phyloP scores from a whole-genome alignment of 2,888 invertebrate genomes.

The Lydus trimaculatus region DNA sequence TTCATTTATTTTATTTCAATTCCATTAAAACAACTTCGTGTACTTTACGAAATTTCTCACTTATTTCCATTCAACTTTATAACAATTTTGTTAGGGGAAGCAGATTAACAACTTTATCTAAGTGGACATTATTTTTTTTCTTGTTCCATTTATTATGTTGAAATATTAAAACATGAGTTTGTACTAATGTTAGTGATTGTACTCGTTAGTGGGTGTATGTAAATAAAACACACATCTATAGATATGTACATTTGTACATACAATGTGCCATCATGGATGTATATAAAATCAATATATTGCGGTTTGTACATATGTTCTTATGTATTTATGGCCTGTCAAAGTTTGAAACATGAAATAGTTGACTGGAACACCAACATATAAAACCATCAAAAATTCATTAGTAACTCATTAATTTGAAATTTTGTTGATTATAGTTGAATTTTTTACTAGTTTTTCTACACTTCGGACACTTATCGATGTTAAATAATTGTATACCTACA shows the following conservation, averaged over 20 bases:
- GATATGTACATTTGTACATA: not conserved
- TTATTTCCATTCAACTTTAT: not conserved
- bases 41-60: not conserved
- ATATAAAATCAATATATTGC: not conserved
- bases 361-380: not conserved
- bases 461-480: not conserved
- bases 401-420: not conserved
- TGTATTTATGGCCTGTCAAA: not conserved
- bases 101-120: too few species aligned
- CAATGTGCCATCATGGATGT: not conserved
- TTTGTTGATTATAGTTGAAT: not conserved
- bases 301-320: not conserved
- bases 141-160: too few species aligned
- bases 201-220: too few species aligned
- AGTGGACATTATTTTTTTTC: too few species aligned
- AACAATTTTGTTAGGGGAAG: too few species aligned
- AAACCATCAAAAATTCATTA: not conserved
- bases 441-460: not conserved
- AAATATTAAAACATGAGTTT: too few species aligned
- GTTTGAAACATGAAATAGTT: not conserved
- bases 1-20: constrained; percentile 6
- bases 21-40: constrained; percentile 1
- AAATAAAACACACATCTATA: too few species aligned
- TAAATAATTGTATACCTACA: too few species aligned
- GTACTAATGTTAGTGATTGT: too few species aligned